Conservation (phyloP, 2,797 vertebrate species). For the Siniperca scherzeri region DNA sequence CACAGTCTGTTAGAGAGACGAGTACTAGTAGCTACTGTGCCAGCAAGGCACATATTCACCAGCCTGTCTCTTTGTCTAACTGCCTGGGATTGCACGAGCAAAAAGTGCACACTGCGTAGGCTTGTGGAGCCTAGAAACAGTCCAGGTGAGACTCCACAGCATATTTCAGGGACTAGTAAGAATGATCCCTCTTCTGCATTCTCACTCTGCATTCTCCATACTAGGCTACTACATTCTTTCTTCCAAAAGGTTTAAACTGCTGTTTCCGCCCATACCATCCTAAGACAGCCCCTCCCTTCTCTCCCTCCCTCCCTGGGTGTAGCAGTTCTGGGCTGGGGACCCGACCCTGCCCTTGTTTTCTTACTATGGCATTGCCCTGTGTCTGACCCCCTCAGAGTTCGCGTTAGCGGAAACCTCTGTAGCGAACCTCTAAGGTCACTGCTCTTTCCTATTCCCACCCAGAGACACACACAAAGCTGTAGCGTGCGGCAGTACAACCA, state of each 20-base stretch:
- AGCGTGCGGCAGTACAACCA: conserved; percentile 35
- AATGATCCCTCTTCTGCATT: conserved; percentile 57
- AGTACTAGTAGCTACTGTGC: conserved; percentile 49
- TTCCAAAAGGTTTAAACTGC: conserved; percentile 57
- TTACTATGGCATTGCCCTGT: conserved; percentile 76
- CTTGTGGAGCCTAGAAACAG: conserved; percentile 45
- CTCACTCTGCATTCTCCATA: conserved; percentile 46
- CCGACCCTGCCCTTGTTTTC: conserved; percentile 78
- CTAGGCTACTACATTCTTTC: conserved; percentile 58
- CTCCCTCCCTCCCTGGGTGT: conserved; percentile 56
- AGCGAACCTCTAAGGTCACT: conserved; percentile 75
- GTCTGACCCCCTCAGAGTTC: conserved; percentile 83
- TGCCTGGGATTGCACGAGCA: conserved; percentile 10
- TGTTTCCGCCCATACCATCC: conserved; percentile 41
- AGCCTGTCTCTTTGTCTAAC: conserved; percentile 53
- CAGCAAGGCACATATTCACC: conserved; percentile 49
- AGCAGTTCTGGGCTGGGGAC: conserved; percentile 59
- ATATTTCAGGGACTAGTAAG: conserved; percentile 43
- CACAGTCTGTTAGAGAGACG: conserved; percentile 42
- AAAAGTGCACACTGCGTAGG: conserved; percentile 18
- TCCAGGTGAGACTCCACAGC: conserved; percentile 23
- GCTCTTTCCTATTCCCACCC: conserved; percentile 75
- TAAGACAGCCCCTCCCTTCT: conserved; percentile 57
- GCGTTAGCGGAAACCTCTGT: conserved; percentile 78
- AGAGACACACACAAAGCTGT: conserved; percentile 56